Base-by-base conservation (phyloP, 2,888 invertebrate genomes). In the Myathropa florea region DNA sequence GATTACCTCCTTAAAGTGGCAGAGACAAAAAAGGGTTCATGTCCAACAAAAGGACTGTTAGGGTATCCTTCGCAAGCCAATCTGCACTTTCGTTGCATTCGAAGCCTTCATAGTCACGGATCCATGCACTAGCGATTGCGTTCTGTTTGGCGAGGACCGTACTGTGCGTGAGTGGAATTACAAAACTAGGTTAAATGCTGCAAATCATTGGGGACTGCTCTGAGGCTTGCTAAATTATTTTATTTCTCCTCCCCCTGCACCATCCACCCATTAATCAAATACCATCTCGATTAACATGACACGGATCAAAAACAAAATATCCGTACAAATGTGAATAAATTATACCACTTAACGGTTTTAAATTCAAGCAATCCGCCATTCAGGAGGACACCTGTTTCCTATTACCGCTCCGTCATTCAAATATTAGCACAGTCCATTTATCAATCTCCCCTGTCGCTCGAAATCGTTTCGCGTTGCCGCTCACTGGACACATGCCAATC, bases 401-500 rank as follows among this genome's bases (percentile, higher is more conserved):
- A 23, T 57, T 57, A 26, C 57, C 57, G 57, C n/a, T 36, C n/a
- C 28, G 57, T 72, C 57, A 61, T 23, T 72, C 26, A 60, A 39
- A 36, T 39, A 53, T 61, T 26, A 72, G 39, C n/a, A 21, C 30
- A 28, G 26, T 53, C n/a, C n/a, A 53, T 72, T 72, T 61, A 61
- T 36, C 59, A 65, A 59, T 28, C 57, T 10, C 36, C 23, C 12
- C 26, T n/a, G 23, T 78, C 36, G 28, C 57, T 82, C 59, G 63
- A 81, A 61, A 75, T 70, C 24, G 24, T 6, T 46, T 72, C 60
- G 68, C 70, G 26, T 64, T 30, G 26, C 71, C 68, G 24, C 9
- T 68, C 33, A 10, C 39, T 26, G 67, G 75, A 71, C 71, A 80
- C 70, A 75, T 65, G 59, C 71, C 84, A 80, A 80, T 76, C 76